Percentiles rank a stretch among this genome's conserved stretches.
These are phyloP conservation scores for Sylvilagus floridanus DNA, from an alignment of 2,797 vertebrate genomes.

Conservation along the genomic window DNA sequence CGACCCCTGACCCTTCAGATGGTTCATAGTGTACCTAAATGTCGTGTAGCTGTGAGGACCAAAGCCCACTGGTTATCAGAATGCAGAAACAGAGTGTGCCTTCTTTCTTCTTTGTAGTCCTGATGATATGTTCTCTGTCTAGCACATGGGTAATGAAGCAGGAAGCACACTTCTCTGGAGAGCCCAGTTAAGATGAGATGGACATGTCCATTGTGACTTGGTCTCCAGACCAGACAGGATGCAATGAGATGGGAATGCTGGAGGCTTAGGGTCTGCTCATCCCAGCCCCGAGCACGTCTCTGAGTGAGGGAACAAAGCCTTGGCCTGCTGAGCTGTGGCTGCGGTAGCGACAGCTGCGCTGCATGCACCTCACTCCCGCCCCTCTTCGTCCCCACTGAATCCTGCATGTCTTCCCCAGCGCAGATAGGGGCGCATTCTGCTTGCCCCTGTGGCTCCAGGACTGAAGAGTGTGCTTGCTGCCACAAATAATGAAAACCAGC, in stretches of 20 bases:
- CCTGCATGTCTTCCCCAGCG: neutral
- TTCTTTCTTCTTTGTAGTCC: neutral
- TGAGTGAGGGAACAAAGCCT: neutral
- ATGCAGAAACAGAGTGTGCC: neutral
- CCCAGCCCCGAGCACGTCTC: neutral
- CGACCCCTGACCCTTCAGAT: neutral
- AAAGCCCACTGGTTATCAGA: neutral
- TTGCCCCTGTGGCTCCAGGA: neutral
- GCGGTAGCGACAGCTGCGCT: neutral
- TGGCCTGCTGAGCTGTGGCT: neutral
- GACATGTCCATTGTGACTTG: neutral
- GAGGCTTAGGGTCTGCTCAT: neutral
- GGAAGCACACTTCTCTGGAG: slow-evolving; percentile 50
- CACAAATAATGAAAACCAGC: neutral
- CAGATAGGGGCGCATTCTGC: neutral
- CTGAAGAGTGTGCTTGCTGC: neutral
- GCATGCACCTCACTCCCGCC: neutral
- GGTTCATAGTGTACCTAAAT: neutral
- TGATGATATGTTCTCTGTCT: neutral
- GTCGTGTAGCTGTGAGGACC: neutral
- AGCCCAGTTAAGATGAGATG: slow-evolving; percentile 35
- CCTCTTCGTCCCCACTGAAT: neutral
- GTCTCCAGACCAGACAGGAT: slow-evolving; percentile 13
- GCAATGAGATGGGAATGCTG: slow-evolving; percentile 18
- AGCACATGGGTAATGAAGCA: neutral